phyloP scores from a whole-genome alignment of 2,797 vertebrate genomes.

The Staurois parvus region DNA sequence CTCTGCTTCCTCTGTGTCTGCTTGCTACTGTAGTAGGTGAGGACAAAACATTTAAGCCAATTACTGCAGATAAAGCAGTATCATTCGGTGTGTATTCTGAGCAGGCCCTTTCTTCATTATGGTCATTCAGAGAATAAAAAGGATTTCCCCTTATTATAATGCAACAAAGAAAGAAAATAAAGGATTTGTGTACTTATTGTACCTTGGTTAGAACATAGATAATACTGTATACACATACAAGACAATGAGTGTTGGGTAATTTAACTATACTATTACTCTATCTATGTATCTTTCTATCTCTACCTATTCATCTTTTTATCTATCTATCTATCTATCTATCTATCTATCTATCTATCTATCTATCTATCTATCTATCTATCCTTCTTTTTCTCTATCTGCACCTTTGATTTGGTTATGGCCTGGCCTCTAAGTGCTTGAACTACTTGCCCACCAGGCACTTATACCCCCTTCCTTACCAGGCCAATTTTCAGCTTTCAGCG shows the following conservation, averaged over 20 bases:
- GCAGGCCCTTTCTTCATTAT: background rate
- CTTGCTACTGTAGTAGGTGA: conserved; percentile 51
- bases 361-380: background rate
- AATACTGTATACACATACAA: background rate
- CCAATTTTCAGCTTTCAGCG: no score
- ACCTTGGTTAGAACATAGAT: background rate
- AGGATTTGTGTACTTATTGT: background rate
- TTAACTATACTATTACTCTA: no score
- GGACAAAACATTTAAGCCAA: conserved; percentile 57
- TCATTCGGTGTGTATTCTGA: background rate
- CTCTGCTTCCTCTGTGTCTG: conserved; percentile 5
- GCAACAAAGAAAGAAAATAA: conserved; percentile 21
- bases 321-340: no score
- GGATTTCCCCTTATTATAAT: background rate
- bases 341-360: background rate
- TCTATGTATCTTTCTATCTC: no score
- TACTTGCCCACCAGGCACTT: no score
- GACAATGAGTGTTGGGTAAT: no score
- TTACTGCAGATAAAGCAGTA: conserved; percentile 48
- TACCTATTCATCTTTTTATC: no score
- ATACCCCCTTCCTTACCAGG: no score
- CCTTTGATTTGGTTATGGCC: no score
- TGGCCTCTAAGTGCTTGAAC: no score
- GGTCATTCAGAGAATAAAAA: conserved; percentile 6
- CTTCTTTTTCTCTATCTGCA: no score